phyloP scores from a whole-genome alignment of 2,888 invertebrate genomes.

The Drosophila quinaria region DNA sequence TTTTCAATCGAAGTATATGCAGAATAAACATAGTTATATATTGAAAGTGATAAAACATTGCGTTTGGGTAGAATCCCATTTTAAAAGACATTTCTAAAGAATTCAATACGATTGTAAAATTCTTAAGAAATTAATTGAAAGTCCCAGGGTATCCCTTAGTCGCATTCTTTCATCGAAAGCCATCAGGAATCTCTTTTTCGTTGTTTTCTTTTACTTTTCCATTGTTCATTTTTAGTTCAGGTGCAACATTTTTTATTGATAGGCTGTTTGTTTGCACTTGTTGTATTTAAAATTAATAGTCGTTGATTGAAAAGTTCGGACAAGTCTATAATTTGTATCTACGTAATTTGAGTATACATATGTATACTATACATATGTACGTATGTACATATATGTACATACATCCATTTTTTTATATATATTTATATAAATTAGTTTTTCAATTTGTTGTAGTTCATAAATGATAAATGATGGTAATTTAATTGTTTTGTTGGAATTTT shows the following conservation, averaged over 20 bases:
- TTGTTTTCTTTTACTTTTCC: conserved; percentile 13
- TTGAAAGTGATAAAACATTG: too few species aligned
- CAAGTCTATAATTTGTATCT: conserved; percentile 48
- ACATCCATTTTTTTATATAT: background rate
- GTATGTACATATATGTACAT: background rate
- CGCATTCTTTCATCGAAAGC: background rate
- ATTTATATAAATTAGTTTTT: conserved; percentile 10
- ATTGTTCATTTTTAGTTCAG: conserved; percentile 38
- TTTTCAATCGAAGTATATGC: too few species aligned
- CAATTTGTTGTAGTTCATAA: conserved; percentile 45
- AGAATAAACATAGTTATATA: too few species aligned
- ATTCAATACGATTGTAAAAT: too few species aligned
- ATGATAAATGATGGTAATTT: conserved; percentile 55
- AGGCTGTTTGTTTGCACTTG: conserved; percentile 38
- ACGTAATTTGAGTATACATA: conserved; percentile 1
- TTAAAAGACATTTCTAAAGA: too few species aligned
- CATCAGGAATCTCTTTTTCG: background rate
- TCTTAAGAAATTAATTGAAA: too few species aligned
- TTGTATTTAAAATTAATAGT: conserved; percentile 67
- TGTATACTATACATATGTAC: background rate
- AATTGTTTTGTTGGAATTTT: conserved; percentile 30
- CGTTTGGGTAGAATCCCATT: too few species aligned
- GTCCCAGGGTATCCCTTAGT: conserved; percentile 5
- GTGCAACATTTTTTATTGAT: conserved; percentile 62
- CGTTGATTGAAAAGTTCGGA: conserved; percentile 61